phyloP scores from a whole-genome alignment of 2,113 vertebrate species.

The Athene noctua region DNA sequence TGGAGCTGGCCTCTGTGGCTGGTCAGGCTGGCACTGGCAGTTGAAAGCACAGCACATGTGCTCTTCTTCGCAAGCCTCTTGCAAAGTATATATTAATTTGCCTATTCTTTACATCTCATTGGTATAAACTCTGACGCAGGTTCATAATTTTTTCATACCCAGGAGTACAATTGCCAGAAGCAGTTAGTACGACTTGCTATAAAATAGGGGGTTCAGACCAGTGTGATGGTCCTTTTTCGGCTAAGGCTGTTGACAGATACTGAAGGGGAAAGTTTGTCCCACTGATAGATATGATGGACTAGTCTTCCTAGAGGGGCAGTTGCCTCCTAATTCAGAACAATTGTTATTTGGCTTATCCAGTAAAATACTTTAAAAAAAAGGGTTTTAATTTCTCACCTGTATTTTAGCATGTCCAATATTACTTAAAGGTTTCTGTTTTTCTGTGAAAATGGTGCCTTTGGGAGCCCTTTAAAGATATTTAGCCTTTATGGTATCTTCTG shows the following conservation, averaged over 20 bases:
- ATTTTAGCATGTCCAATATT: neutral
- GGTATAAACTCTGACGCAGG: neutral
- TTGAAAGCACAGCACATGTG: rapidly evolving
- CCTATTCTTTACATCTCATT: neutral
- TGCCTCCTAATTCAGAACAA: neutral
- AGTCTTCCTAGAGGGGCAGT: neutral
- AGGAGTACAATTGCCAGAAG: neutral
- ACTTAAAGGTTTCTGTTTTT: neutral
- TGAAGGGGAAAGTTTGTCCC: neutral
- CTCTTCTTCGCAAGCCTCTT: neutral
- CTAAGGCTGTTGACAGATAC: neutral
- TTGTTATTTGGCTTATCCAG: neutral
- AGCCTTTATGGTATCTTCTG: neutral
- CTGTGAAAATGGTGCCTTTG: neutral
- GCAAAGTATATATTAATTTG: neutral
- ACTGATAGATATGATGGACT: neutral
- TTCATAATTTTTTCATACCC: neutral
- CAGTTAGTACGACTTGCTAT: neutral
- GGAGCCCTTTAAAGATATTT: neutral
- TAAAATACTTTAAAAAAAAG: neutral
- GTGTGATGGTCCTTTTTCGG: neutral
- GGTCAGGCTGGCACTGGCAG: neutral
- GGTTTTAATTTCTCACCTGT: neutral
- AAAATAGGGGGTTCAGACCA: neutral
- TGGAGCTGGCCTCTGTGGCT: neutral